Evolutionary conservation across 53 echinoderm and acorn worm genomes (phyloP).

Genomic region (Paracentrotus lividus): DNA sequence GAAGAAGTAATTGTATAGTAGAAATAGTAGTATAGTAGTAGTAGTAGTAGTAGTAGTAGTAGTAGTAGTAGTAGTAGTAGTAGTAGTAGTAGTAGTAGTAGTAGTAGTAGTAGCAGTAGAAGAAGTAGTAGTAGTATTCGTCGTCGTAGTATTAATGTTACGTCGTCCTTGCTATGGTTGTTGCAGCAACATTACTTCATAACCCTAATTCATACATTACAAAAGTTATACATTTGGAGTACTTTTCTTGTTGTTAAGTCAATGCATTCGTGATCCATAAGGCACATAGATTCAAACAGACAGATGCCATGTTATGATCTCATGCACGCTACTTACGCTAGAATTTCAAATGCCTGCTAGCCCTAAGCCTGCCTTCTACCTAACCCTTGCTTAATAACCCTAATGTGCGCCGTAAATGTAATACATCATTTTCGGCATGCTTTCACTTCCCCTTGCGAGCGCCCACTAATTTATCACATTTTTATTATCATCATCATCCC

Average conservation of each 20-base stretch:
- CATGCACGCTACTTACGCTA: not conserved
- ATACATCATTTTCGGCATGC: conserved; percentile 46
- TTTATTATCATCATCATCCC: conserved; percentile 54
- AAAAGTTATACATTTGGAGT: not conserved
- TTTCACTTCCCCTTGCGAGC: not conserved
- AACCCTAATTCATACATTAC: too few relatives aligned
- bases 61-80: conserved; percentile 38
- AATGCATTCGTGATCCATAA: not conserved
- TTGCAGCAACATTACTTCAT: too few relatives aligned
- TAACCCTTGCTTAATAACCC: conserved; percentile 38
- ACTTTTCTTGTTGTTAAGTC: not conserved
- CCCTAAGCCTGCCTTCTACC: not conserved
- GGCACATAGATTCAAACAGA: not conserved
- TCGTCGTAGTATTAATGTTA: too few relatives aligned
- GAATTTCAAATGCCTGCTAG: not conserved
- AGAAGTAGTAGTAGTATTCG: not conserved
- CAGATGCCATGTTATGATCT: not conserved
- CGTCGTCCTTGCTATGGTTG: too few relatives aligned
- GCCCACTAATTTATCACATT: conserved; percentile 55
- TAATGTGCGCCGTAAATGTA: conserved; percentile 56
- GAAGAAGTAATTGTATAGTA: not conserved
- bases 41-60: not conserved
- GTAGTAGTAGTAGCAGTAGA: not conserved
- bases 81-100: conserved; percentile 36
- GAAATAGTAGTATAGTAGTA: not conserved